Evolutionary conservation across 2,113 vertebrate species (phyloP).

Genomic region (Pterophyllum scalare): DNA sequence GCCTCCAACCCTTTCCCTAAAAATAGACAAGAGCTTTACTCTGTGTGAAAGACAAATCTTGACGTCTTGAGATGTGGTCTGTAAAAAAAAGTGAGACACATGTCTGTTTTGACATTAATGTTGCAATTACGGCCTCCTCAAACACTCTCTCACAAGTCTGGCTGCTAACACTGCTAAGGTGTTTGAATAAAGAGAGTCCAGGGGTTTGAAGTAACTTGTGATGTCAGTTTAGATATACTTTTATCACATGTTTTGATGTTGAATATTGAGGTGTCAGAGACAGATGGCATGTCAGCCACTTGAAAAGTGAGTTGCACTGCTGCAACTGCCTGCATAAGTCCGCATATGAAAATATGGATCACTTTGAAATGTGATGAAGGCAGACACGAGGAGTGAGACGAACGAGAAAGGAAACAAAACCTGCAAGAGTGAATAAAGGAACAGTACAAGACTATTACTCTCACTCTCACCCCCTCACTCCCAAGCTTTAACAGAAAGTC

Average conservation of each 20-base stretch:
- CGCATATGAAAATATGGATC: background rate
- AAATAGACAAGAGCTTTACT: conserved; percentile 52
- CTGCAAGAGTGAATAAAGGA: background rate
- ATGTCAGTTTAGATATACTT: background rate
- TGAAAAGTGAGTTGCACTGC: conserved; percentile 2
- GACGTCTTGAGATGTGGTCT: conserved; percentile 28
- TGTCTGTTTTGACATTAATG: conserved; percentile 10
- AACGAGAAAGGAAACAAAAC: background rate
- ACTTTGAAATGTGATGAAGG: background rate
- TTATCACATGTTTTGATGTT: background rate
- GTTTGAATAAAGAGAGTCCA: background rate
- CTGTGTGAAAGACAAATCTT: conserved; percentile 35
- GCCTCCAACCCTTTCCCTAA: conserved; percentile 57
- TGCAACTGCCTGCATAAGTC: background rate
- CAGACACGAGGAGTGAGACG: background rate
- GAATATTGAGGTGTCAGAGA: background rate
- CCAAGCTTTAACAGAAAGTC: background rate
- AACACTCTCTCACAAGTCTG: conserved; percentile 4
- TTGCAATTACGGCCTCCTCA: background rate
- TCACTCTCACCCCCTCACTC: background rate
- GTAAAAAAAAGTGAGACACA: conserved; percentile 6
- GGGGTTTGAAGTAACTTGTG: background rate
- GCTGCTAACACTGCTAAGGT: background rate
- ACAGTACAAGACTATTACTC: background rate
- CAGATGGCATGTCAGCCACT: background rate